phyloP scores from a whole-genome alignment of 2,888 invertebrate species.

The Chloroclysta siterata region DNA sequence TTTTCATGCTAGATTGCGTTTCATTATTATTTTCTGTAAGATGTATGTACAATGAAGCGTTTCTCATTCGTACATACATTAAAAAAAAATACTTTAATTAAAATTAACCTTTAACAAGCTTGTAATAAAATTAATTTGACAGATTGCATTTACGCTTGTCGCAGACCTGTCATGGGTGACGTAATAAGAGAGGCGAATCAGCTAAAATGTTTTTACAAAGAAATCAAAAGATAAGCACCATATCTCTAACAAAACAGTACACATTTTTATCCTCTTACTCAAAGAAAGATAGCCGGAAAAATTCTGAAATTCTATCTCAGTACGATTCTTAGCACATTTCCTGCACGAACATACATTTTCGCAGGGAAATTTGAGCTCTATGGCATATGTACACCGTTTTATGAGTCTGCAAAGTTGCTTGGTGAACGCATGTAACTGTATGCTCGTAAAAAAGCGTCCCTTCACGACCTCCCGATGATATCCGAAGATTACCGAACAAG shows the following conservation, averaged over 20 bases:
- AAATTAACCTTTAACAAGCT: too few species aligned
- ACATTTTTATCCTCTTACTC: slow-evolving; percentile 68
- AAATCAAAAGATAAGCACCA: slow-evolving; percentile 25
- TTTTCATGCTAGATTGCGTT: too few species aligned
- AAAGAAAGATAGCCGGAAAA: slow-evolving; percentile 73
- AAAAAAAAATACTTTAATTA: too few species aligned
- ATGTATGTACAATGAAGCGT: too few species aligned
- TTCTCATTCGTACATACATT: too few species aligned
- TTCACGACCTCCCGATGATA: slow-evolving; percentile 66
- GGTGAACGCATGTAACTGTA: slow-evolving; percentile 55
- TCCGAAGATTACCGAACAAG: slow-evolving; percentile 65
- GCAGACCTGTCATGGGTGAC: neutral
- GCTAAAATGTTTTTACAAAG: slow-evolving; percentile 15
- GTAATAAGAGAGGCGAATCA: neutral
- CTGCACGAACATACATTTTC: slow-evolving; percentile 32
- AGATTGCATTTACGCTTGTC: neutral
- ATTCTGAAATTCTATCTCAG: slow-evolving; percentile 68
- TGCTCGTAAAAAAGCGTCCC: slow-evolving; percentile 70
- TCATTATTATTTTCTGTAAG: too few species aligned
- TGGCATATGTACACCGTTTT: slow-evolving; percentile 28
- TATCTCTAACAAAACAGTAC: slow-evolving; percentile 44
- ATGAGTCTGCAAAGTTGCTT: slow-evolving; percentile 38
- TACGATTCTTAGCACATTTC: slow-evolving; percentile 58
- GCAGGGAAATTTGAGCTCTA: slow-evolving; percentile 50
- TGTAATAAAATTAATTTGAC: too few species aligned